phyloP scores from a whole-genome alignment of 1,140 invertebrate genomes.

The Neotoxoptera formosana region DNA sequence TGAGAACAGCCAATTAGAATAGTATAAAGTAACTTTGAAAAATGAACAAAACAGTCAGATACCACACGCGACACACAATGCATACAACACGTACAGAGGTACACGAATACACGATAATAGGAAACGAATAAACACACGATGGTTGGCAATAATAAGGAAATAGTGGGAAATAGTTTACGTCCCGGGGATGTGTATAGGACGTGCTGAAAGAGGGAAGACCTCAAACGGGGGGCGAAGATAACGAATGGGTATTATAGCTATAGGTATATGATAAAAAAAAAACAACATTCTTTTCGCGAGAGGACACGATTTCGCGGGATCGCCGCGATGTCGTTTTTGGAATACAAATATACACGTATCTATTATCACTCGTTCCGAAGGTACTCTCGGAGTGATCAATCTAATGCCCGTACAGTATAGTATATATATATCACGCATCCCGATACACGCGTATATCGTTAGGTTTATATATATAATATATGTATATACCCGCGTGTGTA shows the following conservation, averaged over 20 bases:
- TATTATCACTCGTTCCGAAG: neutral
- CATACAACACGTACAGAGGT: too few relatives aligned
- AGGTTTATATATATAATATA: neutral
- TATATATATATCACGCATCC: neutral
- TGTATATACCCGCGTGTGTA: neutral
- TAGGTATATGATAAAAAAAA: too few relatives aligned
- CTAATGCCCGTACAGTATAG: neutral
- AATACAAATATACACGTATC: slow-evolving; percentile 20
- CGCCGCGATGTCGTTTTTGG: neutral
- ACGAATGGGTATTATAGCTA: too few relatives aligned
- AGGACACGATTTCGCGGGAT: slow-evolving; percentile 31
- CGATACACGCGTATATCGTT: neutral
- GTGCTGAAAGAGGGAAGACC: neutral
- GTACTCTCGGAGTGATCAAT: neutral
- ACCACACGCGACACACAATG: neutral
- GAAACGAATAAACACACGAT: neutral
- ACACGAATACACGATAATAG: too few relatives aligned
- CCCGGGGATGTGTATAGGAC: too few relatives aligned
- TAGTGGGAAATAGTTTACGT: neutral
- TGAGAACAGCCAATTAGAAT: neutral
- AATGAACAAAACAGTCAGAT: neutral
- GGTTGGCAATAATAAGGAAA: neutral
- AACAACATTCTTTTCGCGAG: too few relatives aligned
- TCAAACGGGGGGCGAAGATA: neutral
- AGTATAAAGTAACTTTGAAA: neutral